These are phyloP conservation scores for Cirrhinus molitorella DNA, from an alignment of 2,797 vertebrate genomes.

Conservation along the genomic window DNA sequence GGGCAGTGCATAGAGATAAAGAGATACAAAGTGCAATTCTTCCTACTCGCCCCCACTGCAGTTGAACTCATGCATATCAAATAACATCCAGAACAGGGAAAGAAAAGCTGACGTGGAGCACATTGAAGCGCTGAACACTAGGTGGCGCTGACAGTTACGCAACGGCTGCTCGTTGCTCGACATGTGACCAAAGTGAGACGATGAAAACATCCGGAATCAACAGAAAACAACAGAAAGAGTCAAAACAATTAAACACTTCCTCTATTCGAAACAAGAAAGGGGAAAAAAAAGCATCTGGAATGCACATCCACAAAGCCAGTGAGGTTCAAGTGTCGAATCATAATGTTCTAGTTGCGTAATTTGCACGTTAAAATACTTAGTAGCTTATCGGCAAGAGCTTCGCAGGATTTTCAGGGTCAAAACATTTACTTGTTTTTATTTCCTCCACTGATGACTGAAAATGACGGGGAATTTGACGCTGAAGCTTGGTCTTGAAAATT, in stretches of 20 bases:
- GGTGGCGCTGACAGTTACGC: slow-evolving; percentile 83
- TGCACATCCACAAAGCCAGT: slow-evolving; percentile 96
- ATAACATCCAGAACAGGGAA: slow-evolving; percentile 58
- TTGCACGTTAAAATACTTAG: background rate
- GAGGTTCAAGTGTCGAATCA: slow-evolving; percentile 40
- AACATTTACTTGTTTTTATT: no score
- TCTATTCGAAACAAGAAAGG: slow-evolving; percentile 78
- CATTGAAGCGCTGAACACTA: slow-evolving; percentile 75
- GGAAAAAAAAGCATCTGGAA: slow-evolving; percentile 95
- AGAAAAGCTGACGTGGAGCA: slow-evolving; percentile 11
- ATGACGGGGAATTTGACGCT: background rate
- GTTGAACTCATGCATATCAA: slow-evolving; percentile 87
- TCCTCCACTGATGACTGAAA: background rate
- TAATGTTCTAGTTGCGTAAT: background rate
- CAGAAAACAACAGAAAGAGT: slow-evolving; percentile 44
- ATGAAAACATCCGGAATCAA: slow-evolving; percentile 23
- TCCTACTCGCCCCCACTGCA: slow-evolving; percentile 87
- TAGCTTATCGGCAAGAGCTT: slow-evolving; percentile 21
- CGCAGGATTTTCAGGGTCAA: slow-evolving; percentile 71
- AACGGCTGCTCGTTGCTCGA: slow-evolving; percentile 90
- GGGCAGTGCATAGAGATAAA: slow-evolving; percentile 99
- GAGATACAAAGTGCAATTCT: slow-evolving; percentile 99
- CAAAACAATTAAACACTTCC: slow-evolving; percentile 67
- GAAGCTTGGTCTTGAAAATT: background rate
- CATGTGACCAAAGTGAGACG: slow-evolving; percentile 73